Percentiles rank a stretch among this genome's conserved stretches.
These are phyloP conservation scores for Rhaphigaster nebulosa DNA, from an alignment of 2,888 invertebrate species.

Conservation along the genomic window DNA sequence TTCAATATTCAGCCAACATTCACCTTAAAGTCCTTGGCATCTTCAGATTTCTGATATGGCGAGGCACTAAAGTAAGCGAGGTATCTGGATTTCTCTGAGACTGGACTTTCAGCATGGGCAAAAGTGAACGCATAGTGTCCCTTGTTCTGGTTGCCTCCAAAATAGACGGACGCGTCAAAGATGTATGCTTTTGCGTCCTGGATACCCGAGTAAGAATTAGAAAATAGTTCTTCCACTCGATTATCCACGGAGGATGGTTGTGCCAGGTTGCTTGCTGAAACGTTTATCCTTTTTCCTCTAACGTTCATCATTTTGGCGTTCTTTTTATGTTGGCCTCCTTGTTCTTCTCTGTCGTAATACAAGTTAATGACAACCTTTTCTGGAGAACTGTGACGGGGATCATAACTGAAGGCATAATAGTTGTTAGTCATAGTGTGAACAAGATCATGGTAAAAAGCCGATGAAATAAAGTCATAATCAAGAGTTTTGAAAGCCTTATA, in stretches of 20 bases:
- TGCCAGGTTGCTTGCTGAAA: background rate
- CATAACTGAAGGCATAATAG: constrained; percentile 71
- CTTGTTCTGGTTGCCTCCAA: constrained; percentile 71
- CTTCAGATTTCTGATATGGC: constrained; percentile 67
- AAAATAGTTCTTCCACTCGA: background rate
- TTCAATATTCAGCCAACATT: background rate
- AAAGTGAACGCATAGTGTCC: constrained; percentile 72
- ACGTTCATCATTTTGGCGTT: background rate
- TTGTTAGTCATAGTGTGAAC: constrained; percentile 70
- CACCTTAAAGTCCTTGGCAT: constrained; percentile 64
- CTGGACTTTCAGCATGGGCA: constrained; percentile 73
- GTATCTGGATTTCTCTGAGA: constrained; percentile 73
- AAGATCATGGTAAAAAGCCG: constrained; percentile 67
- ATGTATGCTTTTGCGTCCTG: constrained; percentile 60
- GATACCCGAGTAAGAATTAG: constrained; percentile 25
- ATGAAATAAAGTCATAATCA: constrained; percentile 67
- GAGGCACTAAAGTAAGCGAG: constrained; percentile 70
- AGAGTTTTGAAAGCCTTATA: constrained; percentile 67
- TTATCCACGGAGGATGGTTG: constrained; percentile 27
- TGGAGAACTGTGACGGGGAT: constrained; percentile 71
- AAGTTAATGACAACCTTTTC: constrained; percentile 68
- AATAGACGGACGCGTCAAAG: constrained; percentile 72
- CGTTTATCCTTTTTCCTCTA: background rate
- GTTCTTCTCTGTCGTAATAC: background rate
- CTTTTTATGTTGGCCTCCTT: background rate